A percentile compares a stretch with the other conserved stretches of the same genome.
phyloP scores from a whole-genome alignment of 1,140 invertebrate genomes.

The Megalopta genalis region DNA sequence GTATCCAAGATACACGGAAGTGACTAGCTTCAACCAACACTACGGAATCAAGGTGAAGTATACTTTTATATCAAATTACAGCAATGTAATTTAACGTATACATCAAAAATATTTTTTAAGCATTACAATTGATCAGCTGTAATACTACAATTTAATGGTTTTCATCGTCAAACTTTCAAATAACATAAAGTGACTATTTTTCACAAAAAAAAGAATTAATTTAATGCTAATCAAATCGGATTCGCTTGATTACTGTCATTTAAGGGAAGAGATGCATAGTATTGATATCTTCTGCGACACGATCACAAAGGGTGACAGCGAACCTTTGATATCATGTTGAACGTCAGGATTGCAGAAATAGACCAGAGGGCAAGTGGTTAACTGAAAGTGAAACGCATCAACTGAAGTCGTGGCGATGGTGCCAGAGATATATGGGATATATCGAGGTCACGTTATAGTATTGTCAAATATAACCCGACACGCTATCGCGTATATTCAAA shows the following conservation, averaged over 20 bases:
- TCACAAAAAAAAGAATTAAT: too few species aligned
- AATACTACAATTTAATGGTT: too few species aligned
- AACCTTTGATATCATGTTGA: conserved; percentile 22
- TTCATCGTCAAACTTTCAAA: too few species aligned
- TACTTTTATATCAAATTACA: too few species aligned
- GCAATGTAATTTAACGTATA: too few species aligned
- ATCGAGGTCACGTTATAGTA: conserved; percentile 21
- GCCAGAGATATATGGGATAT: conserved; percentile 23
- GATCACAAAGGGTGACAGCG: conserved; percentile 22
- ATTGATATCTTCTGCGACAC: conserved; percentile 9
- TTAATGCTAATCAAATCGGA: neutral
- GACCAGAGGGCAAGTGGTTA: conserved; percentile 10
- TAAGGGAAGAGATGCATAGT: neutral
- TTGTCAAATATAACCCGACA: conserved; percentile 32
- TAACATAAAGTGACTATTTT: too few species aligned
- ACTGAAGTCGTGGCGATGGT: conserved; percentile 20
- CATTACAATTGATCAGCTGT: too few species aligned
- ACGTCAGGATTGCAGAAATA: conserved; percentile 25
- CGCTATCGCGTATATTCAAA: conserved; percentile 31
- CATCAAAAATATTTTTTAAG: too few species aligned
- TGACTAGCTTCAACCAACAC: too few species aligned
- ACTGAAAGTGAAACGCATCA: conserved; percentile 25
- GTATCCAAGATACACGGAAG: too few species aligned
- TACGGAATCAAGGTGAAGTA: too few species aligned
- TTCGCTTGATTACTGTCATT: neutral